Conservation (phyloP, 64 coral and sea anemone genomes). For the Trachythela sp. region DNA sequence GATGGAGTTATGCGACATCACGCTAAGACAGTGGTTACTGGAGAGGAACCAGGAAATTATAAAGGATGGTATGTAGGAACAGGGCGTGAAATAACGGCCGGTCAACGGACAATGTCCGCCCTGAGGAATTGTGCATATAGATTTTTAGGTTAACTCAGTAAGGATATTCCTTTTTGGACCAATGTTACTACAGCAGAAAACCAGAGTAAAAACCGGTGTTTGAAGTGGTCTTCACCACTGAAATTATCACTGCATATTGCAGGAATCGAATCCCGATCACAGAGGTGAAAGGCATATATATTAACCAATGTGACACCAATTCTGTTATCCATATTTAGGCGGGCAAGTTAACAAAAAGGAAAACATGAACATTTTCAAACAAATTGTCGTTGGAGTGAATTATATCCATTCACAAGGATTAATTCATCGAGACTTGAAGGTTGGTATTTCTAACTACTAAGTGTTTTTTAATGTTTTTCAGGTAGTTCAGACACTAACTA, state of each 20-base stretch:
- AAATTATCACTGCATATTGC: too few species aligned
- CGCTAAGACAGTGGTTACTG: constrained; percentile 70
- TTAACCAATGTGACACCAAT: too few species aligned
- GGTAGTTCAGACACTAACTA: background rate
- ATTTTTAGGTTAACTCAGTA: too few species aligned
- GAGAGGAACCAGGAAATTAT: constrained; percentile 19
- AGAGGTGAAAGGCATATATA: too few species aligned
- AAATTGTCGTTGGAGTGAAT: constrained; percentile 68
- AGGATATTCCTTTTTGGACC: too few species aligned
- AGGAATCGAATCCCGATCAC: too few species aligned
- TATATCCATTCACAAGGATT: constrained; percentile 85
- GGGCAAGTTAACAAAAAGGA: constrained; percentile 50
- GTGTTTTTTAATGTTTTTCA: background rate
- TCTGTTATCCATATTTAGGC: constrained; percentile 15
- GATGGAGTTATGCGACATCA: constrained; percentile 88
- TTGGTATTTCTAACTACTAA: background rate
- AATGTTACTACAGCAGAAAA: too few species aligned
- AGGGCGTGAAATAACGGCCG: background rate
- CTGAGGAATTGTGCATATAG: background rate
- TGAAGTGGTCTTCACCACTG: too few species aligned
- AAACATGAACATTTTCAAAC: constrained; percentile 76
- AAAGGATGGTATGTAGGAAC: constrained; percentile 15
- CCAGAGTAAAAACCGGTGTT: too few species aligned
- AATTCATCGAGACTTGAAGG: constrained; percentile 96
- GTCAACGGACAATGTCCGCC: background rate